Conservation (phyloP, 2,888 invertebrate genomes). For the Bedellia somnulentella region DNA sequence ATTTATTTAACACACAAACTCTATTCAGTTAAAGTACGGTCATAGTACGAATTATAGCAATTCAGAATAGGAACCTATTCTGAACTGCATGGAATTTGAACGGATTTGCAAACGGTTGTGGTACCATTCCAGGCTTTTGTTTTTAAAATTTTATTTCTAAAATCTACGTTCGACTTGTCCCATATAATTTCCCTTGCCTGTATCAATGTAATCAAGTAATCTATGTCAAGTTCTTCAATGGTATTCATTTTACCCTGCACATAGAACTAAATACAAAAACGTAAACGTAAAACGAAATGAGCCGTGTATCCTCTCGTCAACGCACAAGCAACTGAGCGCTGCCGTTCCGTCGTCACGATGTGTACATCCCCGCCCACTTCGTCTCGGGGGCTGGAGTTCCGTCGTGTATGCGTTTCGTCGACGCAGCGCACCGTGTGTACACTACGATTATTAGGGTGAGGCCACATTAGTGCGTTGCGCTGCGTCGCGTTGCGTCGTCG, state of each 20-base stretch:
- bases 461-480: too few species aligned
- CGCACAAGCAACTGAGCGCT: slow-evolving; percentile 11
- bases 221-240: slow-evolving; percentile 9
- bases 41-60: too few species aligned
- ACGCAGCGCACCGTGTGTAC: slow-evolving; percentile 9
- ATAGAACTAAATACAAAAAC: slow-evolving; percentile 8
- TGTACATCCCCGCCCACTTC: slow-evolving; percentile 9
- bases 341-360: slow-evolving; percentile 7
- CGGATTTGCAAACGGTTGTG: too few species aligned
- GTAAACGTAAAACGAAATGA: slow-evolving; percentile 6
- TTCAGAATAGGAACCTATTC: too few species aligned
- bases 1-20: too few species aligned
- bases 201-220: slow-evolving; percentile 9
- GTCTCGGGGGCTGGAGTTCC: slow-evolving; percentile 9
- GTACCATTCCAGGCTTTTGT: too few species aligned
- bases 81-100: too few species aligned
- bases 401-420: slow-evolving; percentile 9
- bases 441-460: slow-evolving; percentile 7
- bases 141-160: slow-evolving; percentile 9
- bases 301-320: slow-evolving; percentile 9
- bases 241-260: slow-evolving; percentile 8
- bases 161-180: slow-evolving; percentile 9
- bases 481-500: slow-evolving; percentile 16
- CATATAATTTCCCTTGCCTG: slow-evolving; percentile 10
- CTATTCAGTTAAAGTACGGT: too few species aligned